Evolutionary conservation across 1,140 invertebrate species (phyloP).

Genomic region (Pissodes strobi): DNA sequence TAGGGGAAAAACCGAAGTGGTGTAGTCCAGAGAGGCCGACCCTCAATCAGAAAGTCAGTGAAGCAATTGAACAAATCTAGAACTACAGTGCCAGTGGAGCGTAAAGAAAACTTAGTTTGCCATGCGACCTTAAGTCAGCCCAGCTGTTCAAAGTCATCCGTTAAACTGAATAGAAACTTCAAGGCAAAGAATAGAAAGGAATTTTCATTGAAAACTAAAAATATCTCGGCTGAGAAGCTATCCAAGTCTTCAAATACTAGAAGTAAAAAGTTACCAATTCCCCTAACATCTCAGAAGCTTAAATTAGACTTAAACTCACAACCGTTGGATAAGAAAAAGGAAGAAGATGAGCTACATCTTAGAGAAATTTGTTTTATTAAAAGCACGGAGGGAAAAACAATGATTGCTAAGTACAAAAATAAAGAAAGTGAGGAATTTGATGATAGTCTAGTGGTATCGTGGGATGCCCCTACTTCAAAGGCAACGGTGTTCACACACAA

Average conservation of each 20-base stretch:
- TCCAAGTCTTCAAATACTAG: conserved; percentile 2
- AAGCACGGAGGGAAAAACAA: conserved; percentile 43
- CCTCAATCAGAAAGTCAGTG: conserved; percentile 37
- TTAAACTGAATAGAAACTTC: conserved; percentile 36
- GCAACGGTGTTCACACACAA: conserved; percentile 47
- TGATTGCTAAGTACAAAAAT: conserved; percentile 49
- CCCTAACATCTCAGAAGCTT: conserved; percentile 26
- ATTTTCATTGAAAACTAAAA: conserved; percentile 40
- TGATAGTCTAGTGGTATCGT: conserved; percentile 46
- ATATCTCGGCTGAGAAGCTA: conserved; percentile 35
- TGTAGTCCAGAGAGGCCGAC: conserved; percentile 42
- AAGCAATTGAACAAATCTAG: conserved; percentile 34
- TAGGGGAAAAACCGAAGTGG: conserved; percentile 45
- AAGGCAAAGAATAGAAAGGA: conserved; percentile 42
- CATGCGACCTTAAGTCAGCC: conserved; percentile 36
- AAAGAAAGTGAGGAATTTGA: conserved; percentile 37
- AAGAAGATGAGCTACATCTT: conserved; percentile 36
- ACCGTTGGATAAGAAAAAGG: conserved; percentile 14
- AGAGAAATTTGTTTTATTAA: conserved; percentile 52
- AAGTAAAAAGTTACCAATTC: conserved; percentile 22
- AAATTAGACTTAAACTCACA: not conserved
- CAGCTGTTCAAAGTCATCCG: conserved; percentile 40
- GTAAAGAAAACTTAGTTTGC: conserved; percentile 45
- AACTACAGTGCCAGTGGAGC: conserved; percentile 40
- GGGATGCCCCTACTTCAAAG: conserved; percentile 40